Evolutionary conservation across 2,797 vertebrate species (phyloP), one percentile per base, ranked within the genome.

Genomic region (Anguilla obscura): DNA sequence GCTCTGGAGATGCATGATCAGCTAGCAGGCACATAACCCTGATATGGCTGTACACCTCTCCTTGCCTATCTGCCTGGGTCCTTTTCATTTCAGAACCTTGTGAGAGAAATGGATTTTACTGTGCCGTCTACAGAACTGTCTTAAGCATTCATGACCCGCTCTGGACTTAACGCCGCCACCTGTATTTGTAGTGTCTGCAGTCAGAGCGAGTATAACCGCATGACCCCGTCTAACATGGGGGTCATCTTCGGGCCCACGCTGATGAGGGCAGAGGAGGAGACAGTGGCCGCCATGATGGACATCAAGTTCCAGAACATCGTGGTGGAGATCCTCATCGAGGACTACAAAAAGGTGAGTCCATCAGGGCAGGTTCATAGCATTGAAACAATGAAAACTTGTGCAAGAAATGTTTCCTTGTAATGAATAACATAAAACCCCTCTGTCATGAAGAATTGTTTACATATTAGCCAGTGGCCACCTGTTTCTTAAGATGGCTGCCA

Each of bases 221-320:
- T 99, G 98, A 98, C 96, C 0, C 95, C 98, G 0, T 99, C 98
- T 3, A 99, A 99, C 95, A 98, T 99, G 98, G 99, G 97, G 0
- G 99, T 99, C 79, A 97, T 99, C 89, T 99, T 99, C 71, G 98
- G 99, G 24, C 99, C 99, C 2, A 99, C 98, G 0, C 95, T 99
- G 84, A 97, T 99, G 97, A 96, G 99, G 85, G 98, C 99, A 0
- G 97, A 99, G 93, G 98, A 98, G 93, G 99, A 99, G 92, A 99
- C 98, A 0, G 99, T 99, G 90, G 99, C 98, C 0, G 99, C 99
- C 21, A 99, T 99, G 98, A 95, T 99, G 96, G 98, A 99, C 89
- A 99, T 99, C 93, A 99, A 99, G 94, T 99, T 99, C 93, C 99
- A 99, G 92, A 99, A 99, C 92, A 99, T 99, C 0, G 97, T 99